These are phyloP conservation scores for Perdix hodgsoniae DNA, from an alignment of 2,797 vertebrate species.

Conservation along the genomic window DNA sequence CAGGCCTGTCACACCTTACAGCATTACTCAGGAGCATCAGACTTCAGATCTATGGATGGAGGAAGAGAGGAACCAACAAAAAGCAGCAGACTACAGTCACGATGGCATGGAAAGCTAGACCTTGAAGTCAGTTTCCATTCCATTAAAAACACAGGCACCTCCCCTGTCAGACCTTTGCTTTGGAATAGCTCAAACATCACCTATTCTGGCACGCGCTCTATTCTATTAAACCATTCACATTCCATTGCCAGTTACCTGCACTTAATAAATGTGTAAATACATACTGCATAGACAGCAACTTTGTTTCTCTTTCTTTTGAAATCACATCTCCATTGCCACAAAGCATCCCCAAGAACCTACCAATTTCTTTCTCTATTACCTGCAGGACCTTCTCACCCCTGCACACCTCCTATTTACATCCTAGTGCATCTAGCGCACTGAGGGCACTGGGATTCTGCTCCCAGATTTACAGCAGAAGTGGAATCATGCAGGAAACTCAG, in stretches of 20 bases:
- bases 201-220: neutral
- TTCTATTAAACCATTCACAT: neutral
- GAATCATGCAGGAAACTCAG: neutral
- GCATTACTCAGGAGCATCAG: neutral
- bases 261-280: neutral
- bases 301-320: neutral
- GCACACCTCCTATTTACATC: neutral
- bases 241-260: neutral
- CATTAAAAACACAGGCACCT: neutral
- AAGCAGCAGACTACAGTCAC: neutral
- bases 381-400: neutral
- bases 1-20: neutral
- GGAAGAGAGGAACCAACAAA: neutral
- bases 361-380: neutral
- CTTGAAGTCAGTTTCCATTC: neutral
- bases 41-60: neutral
- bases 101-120: neutral
- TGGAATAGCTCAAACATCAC: neutral
- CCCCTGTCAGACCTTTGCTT: neutral
- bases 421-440: neutral
- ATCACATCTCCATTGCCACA: neutral
- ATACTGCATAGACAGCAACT: rapidly evolving
- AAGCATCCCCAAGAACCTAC: neutral
- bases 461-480: neutral
- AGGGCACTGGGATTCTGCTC: neutral